A percentile compares a stretch with the other conserved stretches of the same genome.
phyloP scores from a whole-genome alignment of 2,797 vertebrate genomes.

The Helarctos malayanus region DNA sequence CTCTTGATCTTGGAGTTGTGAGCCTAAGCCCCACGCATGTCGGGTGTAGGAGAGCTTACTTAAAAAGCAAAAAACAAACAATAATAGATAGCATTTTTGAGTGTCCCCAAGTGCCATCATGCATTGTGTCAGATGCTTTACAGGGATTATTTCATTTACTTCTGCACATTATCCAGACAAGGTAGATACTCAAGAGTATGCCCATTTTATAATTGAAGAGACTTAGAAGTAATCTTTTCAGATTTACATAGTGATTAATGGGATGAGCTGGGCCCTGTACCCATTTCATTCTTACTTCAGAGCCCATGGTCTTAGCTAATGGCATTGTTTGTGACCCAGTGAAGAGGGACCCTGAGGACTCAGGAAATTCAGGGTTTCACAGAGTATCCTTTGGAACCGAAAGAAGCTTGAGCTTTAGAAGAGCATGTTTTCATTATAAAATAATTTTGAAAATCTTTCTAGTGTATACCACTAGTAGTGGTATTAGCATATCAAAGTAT shows the following conservation, averaged over 20 bases:
- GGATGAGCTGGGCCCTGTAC: neutral
- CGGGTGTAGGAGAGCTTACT: neutral
- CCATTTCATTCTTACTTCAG: neutral
- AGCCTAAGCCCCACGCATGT: neutral
- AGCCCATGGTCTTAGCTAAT: neutral
- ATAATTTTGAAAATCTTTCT: slow-evolving; percentile 8
- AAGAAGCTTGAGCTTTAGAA: slow-evolving; percentile 30
- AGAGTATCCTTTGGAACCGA: neutral
- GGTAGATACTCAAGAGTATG: neutral
- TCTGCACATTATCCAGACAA: neutral
- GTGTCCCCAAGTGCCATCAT: neutral
- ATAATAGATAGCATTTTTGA: neutral
- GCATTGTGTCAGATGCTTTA: neutral
- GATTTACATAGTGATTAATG: neutral
- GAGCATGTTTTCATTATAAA: neutral
- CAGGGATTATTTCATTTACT: neutral
- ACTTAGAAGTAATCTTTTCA: slow-evolving; percentile 18
- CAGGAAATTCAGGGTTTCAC: neutral
- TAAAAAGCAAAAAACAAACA: neutral
- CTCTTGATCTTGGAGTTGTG: neutral
- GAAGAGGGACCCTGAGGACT: neutral
- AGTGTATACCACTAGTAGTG: neutral
- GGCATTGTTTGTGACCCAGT: neutral
- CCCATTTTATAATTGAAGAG: neutral
- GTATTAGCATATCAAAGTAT: neutral